These are phyloP conservation scores for Xenopus borealis DNA, from an alignment of 2,113 vertebrate genomes.

Conservation along the genomic window DNA sequence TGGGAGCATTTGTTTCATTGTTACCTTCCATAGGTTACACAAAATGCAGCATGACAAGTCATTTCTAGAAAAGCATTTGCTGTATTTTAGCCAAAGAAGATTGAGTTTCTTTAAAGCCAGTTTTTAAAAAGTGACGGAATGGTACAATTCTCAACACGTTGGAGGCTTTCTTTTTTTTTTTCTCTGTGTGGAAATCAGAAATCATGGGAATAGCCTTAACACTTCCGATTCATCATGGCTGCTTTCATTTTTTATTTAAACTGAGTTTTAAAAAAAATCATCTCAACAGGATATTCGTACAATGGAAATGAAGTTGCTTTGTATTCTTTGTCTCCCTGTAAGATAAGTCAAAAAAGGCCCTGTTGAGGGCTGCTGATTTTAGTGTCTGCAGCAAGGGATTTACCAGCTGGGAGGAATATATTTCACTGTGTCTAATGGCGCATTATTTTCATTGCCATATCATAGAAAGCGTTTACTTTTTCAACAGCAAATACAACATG, in stretches of 20 bases:
- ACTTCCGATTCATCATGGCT: background rate
- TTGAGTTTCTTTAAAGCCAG: too few relatives aligned
- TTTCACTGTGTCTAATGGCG: conserved; percentile 4
- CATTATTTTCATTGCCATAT: conserved; percentile 47
- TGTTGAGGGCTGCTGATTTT: background rate
- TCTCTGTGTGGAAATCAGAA: background rate
- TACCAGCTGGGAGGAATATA: background rate
- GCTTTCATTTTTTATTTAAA: background rate
- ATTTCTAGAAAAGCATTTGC: too few relatives aligned
- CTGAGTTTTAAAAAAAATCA: background rate
- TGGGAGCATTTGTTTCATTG: too few relatives aligned
- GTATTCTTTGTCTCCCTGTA: background rate
- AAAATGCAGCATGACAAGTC: too few relatives aligned
- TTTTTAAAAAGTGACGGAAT: too few relatives aligned
- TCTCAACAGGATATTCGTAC: background rate
- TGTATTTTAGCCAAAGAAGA: too few relatives aligned
- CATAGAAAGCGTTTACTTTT: background rate
- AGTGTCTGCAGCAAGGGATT: background rate
- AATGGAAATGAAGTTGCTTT: too few relatives aligned
- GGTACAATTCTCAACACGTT: too few relatives aligned
- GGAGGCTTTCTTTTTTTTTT: background rate
- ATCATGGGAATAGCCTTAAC: background rate
- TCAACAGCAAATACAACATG: background rate
- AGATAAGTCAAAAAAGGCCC: background rate
- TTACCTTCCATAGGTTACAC: too few relatives aligned